Base-by-base conservation (phyloP, 64 coral and sea anemone species). In the Orbicella faveolata region DNA sequence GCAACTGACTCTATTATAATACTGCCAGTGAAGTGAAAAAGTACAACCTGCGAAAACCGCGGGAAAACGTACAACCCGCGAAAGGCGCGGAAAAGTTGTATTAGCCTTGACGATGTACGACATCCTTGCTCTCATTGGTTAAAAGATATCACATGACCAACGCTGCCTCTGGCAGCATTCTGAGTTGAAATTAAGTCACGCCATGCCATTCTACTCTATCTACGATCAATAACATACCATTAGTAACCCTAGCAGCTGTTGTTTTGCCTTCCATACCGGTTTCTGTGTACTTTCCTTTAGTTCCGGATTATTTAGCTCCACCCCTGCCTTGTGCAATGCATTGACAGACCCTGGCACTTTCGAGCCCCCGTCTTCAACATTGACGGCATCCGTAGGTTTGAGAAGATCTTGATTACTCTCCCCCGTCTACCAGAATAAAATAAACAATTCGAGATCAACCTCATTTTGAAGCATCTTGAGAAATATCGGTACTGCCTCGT, bases 201-300 rank as follows among this genome's bases (percentile, higher is more conserved):
- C 3, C 19, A 73, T 2, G 36, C 30, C 13, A 18, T 39, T 62
- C 20, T 17, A 74, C 14, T 14, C n/a, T 11, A 33, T 48, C 73
- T 51, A 48, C 7, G 63, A 21, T 20, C 16, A 8, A 23, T 18
- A 63, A 83, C 81, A 61, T 57, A 94, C 93, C 93, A 80, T 87
- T 23, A 91, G 75, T 48, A 94, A 61, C 21, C 82, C 93, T 3
- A 87, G 25, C 17, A 94, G n/a, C 19, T 94, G 93, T 52, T 94
- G 93, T 65, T 79, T 91, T n/a, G 63, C 63, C 48, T 81, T 44
- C 36, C 88, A 90, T 4, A 78, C 62, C 20, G 63, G 67, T 63
- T 74, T 87, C 11, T 79, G 41, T 34, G 88, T 33, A 25, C 89
- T 70, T 9, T 72, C 74, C 62, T 78, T 80, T 41, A 83, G 51